Percentiles rank a stretch among this genome's conserved stretches.
Evolutionary conservation across 2,113 vertebrate genomes (phyloP).

Genomic region (Lichenostomus cassidix): DNA sequence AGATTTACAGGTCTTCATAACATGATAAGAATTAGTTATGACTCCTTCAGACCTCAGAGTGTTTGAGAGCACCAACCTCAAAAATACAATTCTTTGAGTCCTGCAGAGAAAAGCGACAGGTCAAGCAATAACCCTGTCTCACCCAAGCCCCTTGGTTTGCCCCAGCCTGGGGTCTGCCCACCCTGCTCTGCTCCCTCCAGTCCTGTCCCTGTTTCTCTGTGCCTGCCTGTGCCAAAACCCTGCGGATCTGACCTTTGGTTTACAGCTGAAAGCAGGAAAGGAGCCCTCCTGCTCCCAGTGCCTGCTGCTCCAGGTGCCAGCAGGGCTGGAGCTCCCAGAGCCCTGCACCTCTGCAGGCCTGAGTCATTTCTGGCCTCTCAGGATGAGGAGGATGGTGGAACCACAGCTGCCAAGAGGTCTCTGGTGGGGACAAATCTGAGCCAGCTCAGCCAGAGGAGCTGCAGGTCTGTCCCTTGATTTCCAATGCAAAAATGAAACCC

Average conservation of each 20-base stretch:
- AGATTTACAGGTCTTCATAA: neutral
- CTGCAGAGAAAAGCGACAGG: neutral
- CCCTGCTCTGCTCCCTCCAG: neutral
- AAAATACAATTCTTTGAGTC: rapidly evolving
- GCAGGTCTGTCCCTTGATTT: neutral
- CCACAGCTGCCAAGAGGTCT: neutral
- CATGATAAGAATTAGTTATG: neutral
- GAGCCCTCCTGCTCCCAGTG: neutral
- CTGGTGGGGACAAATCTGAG: neutral
- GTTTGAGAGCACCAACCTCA: neutral
- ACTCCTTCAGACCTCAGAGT: neutral
- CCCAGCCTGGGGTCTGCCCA: neutral
- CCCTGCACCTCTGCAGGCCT: neutral
- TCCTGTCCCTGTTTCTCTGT: neutral
- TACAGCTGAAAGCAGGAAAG: neutral
- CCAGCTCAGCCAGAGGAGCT: neutral
- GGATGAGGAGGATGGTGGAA: neutral
- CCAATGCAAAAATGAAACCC: neutral
- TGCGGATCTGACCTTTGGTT: neutral
- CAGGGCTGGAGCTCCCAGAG: neutral
- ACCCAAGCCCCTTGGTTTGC: neutral
- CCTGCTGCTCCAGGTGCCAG: neutral
- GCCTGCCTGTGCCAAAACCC: neutral
- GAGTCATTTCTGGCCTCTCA: neutral
- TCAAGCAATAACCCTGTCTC: neutral